phyloP scores from a whole-genome alignment of 2,113 vertebrate species.

The Phrynosoma blainvillii region DNA sequence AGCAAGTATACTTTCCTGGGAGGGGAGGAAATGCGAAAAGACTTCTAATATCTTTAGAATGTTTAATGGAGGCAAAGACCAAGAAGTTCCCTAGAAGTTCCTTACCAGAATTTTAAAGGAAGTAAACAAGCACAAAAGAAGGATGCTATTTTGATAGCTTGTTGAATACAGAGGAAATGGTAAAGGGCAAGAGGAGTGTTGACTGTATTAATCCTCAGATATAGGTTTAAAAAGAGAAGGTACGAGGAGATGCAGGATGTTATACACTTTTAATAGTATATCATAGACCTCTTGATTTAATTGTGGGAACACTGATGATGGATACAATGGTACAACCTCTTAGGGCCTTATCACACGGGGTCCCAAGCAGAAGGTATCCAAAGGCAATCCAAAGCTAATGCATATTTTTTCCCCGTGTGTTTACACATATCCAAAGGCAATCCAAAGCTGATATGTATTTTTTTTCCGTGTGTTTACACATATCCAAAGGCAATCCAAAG shows the following conservation, averaged over 20 bases:
- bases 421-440: too few species aligned
- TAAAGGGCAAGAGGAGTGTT: constrained; percentile 38
- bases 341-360: too few species aligned
- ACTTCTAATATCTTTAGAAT: constrained; percentile 45
- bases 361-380: too few species aligned
- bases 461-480: too few species aligned
- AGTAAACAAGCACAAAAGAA: constrained; percentile 57
- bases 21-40: constrained; percentile 32
- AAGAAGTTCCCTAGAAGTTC: constrained; percentile 48
- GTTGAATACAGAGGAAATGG: constrained; percentile 52
- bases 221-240: constrained; percentile 72
- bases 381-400: too few species aligned
- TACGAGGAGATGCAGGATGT: constrained; percentile 68
- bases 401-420: too few species aligned
- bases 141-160: constrained; percentile 62
- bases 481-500: too few species aligned
- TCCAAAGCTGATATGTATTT: too few species aligned
- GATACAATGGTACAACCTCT: constrained; percentile 19
- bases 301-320: constrained; percentile 40
- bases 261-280: constrained; percentile 64
- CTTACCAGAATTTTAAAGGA: constrained; percentile 35
- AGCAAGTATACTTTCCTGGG: neutral
- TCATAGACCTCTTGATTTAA: constrained; percentile 59
- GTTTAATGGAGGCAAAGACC: constrained; percentile 31
- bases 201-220: constrained; percentile 42